Base-by-base conservation (phyloP, 2,797 vertebrate genomes). In the Ctenosaura bakeri region DNA sequence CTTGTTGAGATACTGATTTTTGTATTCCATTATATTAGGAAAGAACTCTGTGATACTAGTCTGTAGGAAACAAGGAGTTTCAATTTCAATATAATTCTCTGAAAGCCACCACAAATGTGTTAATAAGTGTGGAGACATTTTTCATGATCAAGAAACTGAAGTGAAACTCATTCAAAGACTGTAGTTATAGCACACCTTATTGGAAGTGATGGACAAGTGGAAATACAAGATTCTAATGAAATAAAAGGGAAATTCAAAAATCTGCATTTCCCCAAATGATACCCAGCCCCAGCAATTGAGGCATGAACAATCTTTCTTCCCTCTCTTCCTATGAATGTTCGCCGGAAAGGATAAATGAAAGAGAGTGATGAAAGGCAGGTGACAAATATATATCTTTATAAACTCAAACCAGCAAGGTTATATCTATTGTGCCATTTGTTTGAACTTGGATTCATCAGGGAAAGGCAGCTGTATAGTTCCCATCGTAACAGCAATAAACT, bases 381-480 rank as follows among this genome's bases (percentile, higher is more conserved):
- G 9, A 62, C 54, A 42, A 84, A 18, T 22, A 62, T 52, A 52
- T 52, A 62, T 22, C n/a, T n/a, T n/a, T n/a, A 69, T 14, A 77
- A 6, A 22, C 46, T 71, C 20, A 79, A 79, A 69, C 74, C 52
- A 85, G 62, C 22, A 24, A 9, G 2, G 50, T 22, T 46, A 24
- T 14, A 16, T 54, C 69, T 74, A n/a, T 76, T 83, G 54, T 62
- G 20, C 12, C 24, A n/a, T 83, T 89, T 83, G 76, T 76, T 16
- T 89, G 88, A 89, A 76, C 56, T 74, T 77, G 62, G 59, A 79
- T 85, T 52, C 83, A 78, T 85, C 83, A 26, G 59, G 66, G 59
- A 89, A 56, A 85, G 88, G 83, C 83, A 89, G 83, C 59, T 83
- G 79, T 69, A 29, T 56, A 54, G 66, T 78, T 62, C 71, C 35